phyloP scores from a whole-genome alignment of 2,888 invertebrate genomes.

The Orthonevra nobilis region DNA sequence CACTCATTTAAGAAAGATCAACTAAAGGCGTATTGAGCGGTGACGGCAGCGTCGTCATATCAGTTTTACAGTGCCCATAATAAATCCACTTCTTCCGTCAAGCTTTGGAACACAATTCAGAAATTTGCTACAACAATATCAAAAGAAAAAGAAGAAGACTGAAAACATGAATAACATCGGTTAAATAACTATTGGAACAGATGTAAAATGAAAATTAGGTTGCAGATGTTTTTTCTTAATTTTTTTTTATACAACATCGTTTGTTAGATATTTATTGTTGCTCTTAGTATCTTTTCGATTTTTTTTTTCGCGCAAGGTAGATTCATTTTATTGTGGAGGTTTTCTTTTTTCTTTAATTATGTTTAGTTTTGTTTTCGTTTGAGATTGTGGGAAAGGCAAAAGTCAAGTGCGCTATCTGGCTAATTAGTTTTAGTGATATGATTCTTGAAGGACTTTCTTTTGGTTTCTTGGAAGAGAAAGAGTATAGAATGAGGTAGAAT shows the following conservation, averaged over 20 bases:
- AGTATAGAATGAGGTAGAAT: not conserved
- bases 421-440: conserved; percentile 65
- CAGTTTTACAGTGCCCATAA: too few species aligned
- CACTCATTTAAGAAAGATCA: conserved; percentile 51
- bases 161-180: too few species aligned
- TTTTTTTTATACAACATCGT: conserved; percentile 1
- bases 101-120: not conserved
- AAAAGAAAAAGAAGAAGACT: too few species aligned
- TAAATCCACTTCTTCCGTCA: not conserved
- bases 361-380: conserved; percentile 8
- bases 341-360: conserved; percentile 2
- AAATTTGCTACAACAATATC: too few species aligned
- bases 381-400: conserved; percentile 8
- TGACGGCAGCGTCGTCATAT: too few species aligned
- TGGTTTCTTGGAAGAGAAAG: not conserved
- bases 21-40: not conserved
- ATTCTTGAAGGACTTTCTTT: conserved; percentile 58
- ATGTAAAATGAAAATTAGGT: conserved; percentile 56
- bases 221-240: conserved; percentile 59
- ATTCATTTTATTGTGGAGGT: conserved; percentile 6
- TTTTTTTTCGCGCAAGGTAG: conserved; percentile 11
- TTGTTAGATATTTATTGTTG: conserved; percentile 11
- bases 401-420: conserved; percentile 58
- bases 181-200: conserved; percentile 56
- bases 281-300: conserved; percentile 10